Conservation (phyloP, 2,797 vertebrate species). For the Diplodus sargus region DNA sequence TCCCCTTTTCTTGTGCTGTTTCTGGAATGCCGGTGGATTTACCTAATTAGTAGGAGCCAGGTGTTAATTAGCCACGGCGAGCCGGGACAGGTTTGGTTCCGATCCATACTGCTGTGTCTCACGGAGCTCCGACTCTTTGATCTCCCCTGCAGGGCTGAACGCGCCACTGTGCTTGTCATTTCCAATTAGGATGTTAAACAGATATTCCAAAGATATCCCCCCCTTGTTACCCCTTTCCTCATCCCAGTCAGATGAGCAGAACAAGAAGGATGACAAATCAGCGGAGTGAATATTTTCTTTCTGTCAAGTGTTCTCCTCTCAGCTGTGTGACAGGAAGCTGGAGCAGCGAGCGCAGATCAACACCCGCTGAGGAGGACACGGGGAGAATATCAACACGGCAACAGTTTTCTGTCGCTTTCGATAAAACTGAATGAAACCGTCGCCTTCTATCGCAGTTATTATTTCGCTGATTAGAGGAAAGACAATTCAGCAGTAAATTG, state of each 20-base stretch:
- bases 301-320: conserved; percentile 65
- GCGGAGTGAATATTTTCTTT: conserved; percentile 61
- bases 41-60: conserved; percentile 76
- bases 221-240: conserved; percentile 54
- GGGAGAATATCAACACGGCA: conserved; percentile 44
- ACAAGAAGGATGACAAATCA: conserved; percentile 74
- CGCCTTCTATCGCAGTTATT: conserved; percentile 12
- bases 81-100: conserved; percentile 68
- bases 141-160: conserved; percentile 74
- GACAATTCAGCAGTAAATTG: conserved; percentile 8
- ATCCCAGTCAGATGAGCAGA: conserved; percentile 67
- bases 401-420: conserved; percentile 36
- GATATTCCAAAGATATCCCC: conserved; percentile 69
- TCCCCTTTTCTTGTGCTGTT: conserved; percentile 2
- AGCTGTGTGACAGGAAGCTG: conserved; percentile 64
- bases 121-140: conserved; percentile 73
- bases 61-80: conserved; percentile 79
- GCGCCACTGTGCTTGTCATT: conserved; percentile 77
- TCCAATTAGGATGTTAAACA: conserved; percentile 81
- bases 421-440: conserved; percentile 13
- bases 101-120: conserved; percentile 74
- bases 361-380: conserved; percentile 59
- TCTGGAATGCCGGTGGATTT: conserved; percentile 59
- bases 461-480: conserved; percentile 34
- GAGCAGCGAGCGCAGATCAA: conserved; percentile 45